Evolutionary conservation across 2,888 invertebrate genomes (phyloP), one percentile per base, ranked within the genome.

Genomic region (Cerceris rybyensis): DNA sequence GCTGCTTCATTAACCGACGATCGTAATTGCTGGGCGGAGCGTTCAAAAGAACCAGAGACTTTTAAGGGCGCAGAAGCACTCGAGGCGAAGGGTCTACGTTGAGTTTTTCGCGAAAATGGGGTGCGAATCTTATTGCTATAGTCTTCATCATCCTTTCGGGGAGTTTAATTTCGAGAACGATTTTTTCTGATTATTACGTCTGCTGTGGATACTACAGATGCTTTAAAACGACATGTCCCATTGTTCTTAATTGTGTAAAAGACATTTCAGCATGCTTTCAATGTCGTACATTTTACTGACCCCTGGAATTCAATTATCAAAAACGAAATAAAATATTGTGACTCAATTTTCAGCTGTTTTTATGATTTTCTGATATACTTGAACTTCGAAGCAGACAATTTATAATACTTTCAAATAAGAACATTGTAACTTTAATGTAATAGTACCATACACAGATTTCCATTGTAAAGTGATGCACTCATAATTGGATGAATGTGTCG

Each of bases 61-160:
- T 75, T 74, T 67, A 66, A 75, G 70, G 75, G 28, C 17, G 71
- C 70, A 58, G 61, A 70, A 67, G 68, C 76, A 64, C 80, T 85
- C 60, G 72, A 78, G 80, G 59, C 60, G 14, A 64, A 73, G 61
- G 75, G 74, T 78, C 80, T 59, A 55, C 58, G 73, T 63, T 59
- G 52, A 73, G 75, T 50, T 65, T 70, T 78, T 80, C 49, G 28
- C 28, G 58, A 54, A 70, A 52, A 75, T 64, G 58, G 87, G 91
- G 90, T 90, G 89, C 89, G 87, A 87, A 88, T 84, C 88, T 90
- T 86, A 88, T 91, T 91, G 89, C 82, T 85, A 72, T 54, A 41
- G 66, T 78, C 79, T 82, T 82, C 80, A 81, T 70, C 69, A 71
- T 78, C 82, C 84, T 82, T 67, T 61, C 61, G 60, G 13, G 14